Evolutionary conservation across 2,888 invertebrate species (phyloP), one percentile per base, ranked within the genome.

Genomic region (Clepsis dumicolana): DNA sequence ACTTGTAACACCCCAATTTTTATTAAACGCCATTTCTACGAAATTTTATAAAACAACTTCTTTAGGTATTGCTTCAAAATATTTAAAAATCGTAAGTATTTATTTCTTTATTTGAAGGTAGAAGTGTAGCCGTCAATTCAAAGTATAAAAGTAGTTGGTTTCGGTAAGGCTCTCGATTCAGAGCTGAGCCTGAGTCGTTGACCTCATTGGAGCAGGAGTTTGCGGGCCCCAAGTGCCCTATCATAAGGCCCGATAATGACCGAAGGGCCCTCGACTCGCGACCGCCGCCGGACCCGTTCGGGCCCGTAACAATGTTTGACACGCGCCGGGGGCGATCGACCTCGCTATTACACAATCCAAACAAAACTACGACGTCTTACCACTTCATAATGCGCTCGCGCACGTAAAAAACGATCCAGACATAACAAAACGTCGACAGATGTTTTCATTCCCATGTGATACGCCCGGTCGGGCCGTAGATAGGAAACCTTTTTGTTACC

Each of bases 361-460:
- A 86, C 76, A 86, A 85, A 83, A 85, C 80, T 72, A 79, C 75
- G 66, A 78, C 79, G 74, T 74, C 80, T 73, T 77, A 81, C 78
- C 80, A 81, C 81, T 82, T 80, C 83, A 87, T 83, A 84, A 85
- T 81, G 85, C 85, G 78, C 81, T 76, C 77, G 81, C 79, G 80
- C 81, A 81, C 80, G 80, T 80, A 82, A 84, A 81, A 74, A 83
- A 79, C 76, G 74, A 78, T 77, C 79, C 80, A 79, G 83, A 80
- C 84, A 80, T 81, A 82, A 84, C 79, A 77, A 85, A 85, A 89
- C 85, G 88, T 88, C 87, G 88, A 91, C 91, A 90, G 89, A 89
- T 90, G 88, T 90, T 91, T 89, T 88, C 86, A 89, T 89, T 91
- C 88, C 83, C 87, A 87, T 87, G 86, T 89, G 87, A 89, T 89